These are phyloP conservation scores for Uloborus plumipes DNA, from an alignment of 2,888 invertebrate genomes.

Conservation along the genomic window DNA sequence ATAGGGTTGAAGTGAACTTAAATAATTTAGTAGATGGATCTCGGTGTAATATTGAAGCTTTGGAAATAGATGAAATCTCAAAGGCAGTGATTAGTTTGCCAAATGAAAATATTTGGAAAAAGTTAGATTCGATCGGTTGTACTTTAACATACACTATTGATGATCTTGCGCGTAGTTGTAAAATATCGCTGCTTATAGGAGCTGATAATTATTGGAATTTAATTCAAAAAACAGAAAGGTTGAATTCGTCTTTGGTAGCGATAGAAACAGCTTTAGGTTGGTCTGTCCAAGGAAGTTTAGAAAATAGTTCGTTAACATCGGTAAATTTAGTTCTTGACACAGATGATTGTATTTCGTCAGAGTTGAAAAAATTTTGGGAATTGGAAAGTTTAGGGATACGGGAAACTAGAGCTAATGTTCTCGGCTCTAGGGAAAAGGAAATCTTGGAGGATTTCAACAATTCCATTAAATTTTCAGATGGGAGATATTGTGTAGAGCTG, in stretches of 20 bases:
- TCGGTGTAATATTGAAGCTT: neutral
- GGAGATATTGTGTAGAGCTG: neutral
- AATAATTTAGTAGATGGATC: neutral
- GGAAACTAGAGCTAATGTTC: too few relatives aligned
- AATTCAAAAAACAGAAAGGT: neutral
- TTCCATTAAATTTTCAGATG: neutral
- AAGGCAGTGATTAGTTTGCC: neutral
- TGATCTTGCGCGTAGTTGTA: neutral
- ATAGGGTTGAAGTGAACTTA: neutral
- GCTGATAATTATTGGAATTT: neutral
- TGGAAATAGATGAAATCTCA: constrained; percentile 2
- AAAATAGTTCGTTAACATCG: neutral
- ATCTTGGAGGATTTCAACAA: neutral
- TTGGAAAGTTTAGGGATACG: neutral
- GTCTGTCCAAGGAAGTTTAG: neutral
- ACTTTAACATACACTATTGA: neutral
- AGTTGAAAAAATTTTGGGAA: neutral
- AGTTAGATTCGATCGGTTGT: neutral
- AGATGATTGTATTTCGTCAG: neutral
- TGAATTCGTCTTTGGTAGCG: constrained; percentile 8
- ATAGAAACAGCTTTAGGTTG: neutral
- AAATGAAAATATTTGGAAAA: neutral
- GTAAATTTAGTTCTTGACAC: neutral
- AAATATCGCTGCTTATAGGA: constrained; percentile 3
- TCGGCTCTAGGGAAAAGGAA: neutral